Conservation (phyloP, 1,140 invertebrate genomes). For the Aphelenchoides fujianensis region DNA sequence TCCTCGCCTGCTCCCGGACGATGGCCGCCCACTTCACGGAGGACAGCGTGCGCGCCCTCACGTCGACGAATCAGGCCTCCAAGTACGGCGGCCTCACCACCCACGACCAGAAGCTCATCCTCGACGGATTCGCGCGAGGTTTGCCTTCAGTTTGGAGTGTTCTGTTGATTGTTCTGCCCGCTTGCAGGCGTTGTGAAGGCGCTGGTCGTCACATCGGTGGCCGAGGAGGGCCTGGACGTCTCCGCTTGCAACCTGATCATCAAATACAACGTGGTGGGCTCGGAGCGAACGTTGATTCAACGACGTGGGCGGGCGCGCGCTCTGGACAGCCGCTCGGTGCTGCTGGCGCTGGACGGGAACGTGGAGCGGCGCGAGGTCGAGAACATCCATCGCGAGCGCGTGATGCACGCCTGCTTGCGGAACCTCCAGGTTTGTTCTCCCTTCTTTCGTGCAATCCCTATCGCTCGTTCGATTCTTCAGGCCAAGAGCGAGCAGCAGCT, state of each 20-base stretch:
- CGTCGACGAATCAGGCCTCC: slow-evolving; percentile 38
- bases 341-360: slow-evolving; percentile 37
- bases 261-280: slow-evolving; percentile 63
- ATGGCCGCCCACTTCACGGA: background rate
- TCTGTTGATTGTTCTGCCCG: slow-evolving; percentile 3
- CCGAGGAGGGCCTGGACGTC: slow-evolving; percentile 65
- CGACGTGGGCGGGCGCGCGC: slow-evolving; percentile 59
- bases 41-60: slow-evolving; percentile 20
- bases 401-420: slow-evolving; percentile 31
- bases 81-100: slow-evolving; percentile 34
- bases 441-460: background rate
- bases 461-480: slow-evolving; percentile 15
- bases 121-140: slow-evolving; percentile 35
- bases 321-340: slow-evolving; percentile 29
- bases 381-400: slow-evolving; percentile 43
- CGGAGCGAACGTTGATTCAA: slow-evolving; percentile 64
- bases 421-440: slow-evolving; percentile 34
- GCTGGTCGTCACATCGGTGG: slow-evolving; percentile 63
- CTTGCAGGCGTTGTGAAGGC: slow-evolving; percentile 67
- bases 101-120: slow-evolving; percentile 29
- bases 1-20: slow-evolving; percentile 16
- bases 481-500: slow-evolving; percentile 9
- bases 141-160: too few relatives aligned
- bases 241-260: slow-evolving; percentile 64
- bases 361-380: slow-evolving; percentile 40